These are phyloP conservation scores for Idaea dimidiata DNA, from an alignment of 2,888 invertebrate species.

Conservation along the genomic window DNA sequence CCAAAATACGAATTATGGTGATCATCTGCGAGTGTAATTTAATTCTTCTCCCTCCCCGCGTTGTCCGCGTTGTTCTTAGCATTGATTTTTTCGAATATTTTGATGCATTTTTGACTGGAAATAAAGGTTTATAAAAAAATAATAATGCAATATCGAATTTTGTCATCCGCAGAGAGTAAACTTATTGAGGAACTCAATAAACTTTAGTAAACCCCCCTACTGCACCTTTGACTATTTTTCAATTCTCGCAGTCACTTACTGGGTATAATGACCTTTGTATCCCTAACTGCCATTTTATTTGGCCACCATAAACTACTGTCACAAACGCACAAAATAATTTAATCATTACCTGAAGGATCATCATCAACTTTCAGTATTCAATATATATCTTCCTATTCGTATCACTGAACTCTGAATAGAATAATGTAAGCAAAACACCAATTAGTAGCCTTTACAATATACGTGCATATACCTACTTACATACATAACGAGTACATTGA, in stretches of 20 bases:
- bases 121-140: no score
- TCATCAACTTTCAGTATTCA: conserved; percentile 49
- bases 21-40: no score
- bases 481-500: conserved; percentile 11
- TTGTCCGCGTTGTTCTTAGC: no score
- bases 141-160: no score
- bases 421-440: conserved; percentile 73
- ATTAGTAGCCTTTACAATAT: conserved; percentile 62
- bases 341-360: conserved; percentile 62
- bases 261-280: conserved; percentile 1
- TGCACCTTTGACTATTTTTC: no score
- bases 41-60: no score
- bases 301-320: conserved; percentile 47
- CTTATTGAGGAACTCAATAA: no score
- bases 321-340: conserved; percentile 64
- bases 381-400: conserved; percentile 37
- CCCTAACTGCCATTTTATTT: conserved; percentile 12
- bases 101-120: no score
- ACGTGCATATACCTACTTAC: conserved; percentile 30
- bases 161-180: no score
- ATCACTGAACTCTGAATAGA: conserved; percentile 51
- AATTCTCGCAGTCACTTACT: neutral
- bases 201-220: no score
- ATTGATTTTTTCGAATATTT: no score
- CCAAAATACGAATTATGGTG: no score